These are phyloP conservation scores for Carabus problematicus DNA, from an alignment of 2,888 invertebrate species.

Conservation along the genomic window DNA sequence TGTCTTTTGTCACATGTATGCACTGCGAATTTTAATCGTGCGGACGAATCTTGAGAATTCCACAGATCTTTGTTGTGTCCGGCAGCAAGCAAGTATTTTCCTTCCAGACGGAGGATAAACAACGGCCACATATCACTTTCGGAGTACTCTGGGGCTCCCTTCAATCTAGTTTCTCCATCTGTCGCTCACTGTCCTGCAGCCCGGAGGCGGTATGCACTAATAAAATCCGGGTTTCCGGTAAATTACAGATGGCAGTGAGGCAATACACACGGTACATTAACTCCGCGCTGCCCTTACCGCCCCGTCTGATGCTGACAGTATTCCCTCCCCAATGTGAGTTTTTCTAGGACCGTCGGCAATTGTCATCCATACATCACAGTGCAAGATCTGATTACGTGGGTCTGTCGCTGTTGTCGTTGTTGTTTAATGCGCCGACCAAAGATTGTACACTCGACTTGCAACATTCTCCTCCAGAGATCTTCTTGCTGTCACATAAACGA, in stretches of 20 bases:
- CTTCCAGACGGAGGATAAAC: no score
- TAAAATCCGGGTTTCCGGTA: slow-evolving; percentile 53
- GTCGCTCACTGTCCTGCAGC: slow-evolving; percentile 8
- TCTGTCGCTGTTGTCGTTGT: no score
- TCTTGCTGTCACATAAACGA: no score
- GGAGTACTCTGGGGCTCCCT: not conserved
- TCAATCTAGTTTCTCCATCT: no score
- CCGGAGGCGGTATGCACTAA: slow-evolving; percentile 45
- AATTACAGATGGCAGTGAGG: slow-evolving; percentile 50
- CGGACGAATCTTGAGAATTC: no score
- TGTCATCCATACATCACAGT: slow-evolving; percentile 40
- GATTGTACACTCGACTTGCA: no score
- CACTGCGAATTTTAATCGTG: no score
- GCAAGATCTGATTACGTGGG: not conserved
- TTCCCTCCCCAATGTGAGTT: not conserved
- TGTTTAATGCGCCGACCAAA: no score
- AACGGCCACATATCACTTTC: not conserved
- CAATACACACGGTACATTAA: slow-evolving; percentile 50
- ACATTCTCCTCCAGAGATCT: no score
- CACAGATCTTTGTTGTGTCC: no score
- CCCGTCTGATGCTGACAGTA: slow-evolving; percentile 26
- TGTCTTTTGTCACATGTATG: no score
- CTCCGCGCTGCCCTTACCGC: slow-evolving; percentile 25
- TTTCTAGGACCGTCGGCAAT: slow-evolving; percentile 9
- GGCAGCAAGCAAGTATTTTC: no score